These are phyloP conservation scores for Pararge aegeria DNA, from an alignment of 1,140 invertebrate genomes.

Conservation along the genomic window DNA sequence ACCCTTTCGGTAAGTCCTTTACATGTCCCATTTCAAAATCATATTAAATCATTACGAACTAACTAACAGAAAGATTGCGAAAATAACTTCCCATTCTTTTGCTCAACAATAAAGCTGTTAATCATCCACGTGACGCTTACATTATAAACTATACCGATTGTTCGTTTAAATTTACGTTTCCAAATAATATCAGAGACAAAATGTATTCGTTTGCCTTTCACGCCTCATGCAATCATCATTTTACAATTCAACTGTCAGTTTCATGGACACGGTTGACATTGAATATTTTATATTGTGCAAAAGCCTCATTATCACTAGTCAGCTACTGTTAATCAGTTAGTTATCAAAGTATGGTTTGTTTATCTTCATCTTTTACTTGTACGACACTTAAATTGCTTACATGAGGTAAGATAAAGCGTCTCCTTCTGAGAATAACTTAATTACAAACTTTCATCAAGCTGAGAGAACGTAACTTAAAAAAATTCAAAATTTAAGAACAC, in stretches of 20 bases:
- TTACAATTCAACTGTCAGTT: background rate
- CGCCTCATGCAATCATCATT: background rate
- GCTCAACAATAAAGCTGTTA: conserved; percentile 1
- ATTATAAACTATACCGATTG: conserved; percentile 8
- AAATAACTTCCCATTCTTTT: conserved; percentile 1
- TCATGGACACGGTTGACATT: background rate
- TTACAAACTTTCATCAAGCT: no score
- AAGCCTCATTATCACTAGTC: background rate
- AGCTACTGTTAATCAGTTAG: background rate
- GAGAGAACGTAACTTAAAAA: no score
- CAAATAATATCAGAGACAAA: background rate
- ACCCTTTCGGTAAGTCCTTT: no score
- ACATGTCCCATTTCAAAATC: no score
- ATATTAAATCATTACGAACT: background rate
- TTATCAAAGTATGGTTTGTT: no score
- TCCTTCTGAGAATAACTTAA: no score
- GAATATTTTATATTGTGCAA: background rate
- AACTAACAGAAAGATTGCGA: background rate
- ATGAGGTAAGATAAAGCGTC: no score
- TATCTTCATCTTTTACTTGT: no score
- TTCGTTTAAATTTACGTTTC: background rate
- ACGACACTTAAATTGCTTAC: no score
- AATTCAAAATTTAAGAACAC: no score
- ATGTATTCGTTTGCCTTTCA: background rate
- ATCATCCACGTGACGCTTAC: conserved; percentile 11